These are phyloP conservation scores for Cherax destructor DNA, from an alignment of 1,140 invertebrate genomes.

Conservation along the genomic window DNA sequence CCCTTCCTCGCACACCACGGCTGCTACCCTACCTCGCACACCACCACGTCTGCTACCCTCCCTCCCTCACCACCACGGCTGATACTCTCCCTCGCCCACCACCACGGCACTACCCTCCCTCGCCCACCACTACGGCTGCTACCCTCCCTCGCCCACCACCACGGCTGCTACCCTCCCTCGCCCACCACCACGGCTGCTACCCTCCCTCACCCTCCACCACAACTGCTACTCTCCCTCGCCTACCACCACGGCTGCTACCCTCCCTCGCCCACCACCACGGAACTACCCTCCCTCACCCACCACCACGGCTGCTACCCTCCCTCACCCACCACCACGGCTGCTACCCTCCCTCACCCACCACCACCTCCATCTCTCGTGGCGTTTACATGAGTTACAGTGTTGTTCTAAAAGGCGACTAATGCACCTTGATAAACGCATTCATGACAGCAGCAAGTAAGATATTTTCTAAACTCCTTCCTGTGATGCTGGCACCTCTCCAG, in stretches of 20 bases:
- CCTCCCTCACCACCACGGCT: too few relatives aligned
- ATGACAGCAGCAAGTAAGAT: slow-evolving; percentile 24
- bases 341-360: neutral
- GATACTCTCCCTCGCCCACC: too few relatives aligned
- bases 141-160: too few relatives aligned
- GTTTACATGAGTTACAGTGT: slow-evolving; percentile 32
- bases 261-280: too few relatives aligned
- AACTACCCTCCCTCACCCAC: neutral
- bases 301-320: neutral
- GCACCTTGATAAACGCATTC: slow-evolving; percentile 37
- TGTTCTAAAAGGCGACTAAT: slow-evolving; percentile 32
- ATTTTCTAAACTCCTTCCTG: neutral
- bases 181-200: too few relatives aligned
- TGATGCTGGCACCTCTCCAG: slow-evolving; percentile 15
- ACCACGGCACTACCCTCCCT: too few relatives aligned
- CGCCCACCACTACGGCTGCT: too few relatives aligned
- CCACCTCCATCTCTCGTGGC: neutral
- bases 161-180: neutral
- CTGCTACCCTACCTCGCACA: too few relatives aligned
- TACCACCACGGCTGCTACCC: too few relatives aligned
- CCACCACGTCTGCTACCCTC: neutral
- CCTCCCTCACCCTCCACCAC: neutral
- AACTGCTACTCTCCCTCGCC: neutral
- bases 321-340: neutral
- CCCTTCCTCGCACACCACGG: too few relatives aligned